Evolutionary conservation across 1,140 invertebrate genomes (phyloP), one percentile per base, ranked within the genome.

Genomic region (Anadara kagoshimensis): DNA sequence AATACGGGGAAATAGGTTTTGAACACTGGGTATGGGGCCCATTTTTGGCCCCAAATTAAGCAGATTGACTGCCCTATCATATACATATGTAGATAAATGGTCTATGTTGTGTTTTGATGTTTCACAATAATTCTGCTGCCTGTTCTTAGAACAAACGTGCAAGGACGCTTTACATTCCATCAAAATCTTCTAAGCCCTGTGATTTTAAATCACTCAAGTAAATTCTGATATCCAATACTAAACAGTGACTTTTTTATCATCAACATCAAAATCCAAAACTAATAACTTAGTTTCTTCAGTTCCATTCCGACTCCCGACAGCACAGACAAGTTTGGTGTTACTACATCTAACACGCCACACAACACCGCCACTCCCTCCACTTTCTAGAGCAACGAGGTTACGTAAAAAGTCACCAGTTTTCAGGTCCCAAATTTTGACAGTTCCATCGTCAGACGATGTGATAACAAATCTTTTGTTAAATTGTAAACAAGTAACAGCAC

Each of bases 281-380:
- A 99, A 92, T 11, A 99, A 92, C 90, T 99, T 99, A 0, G 98
- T 99, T 90, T 99, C 98, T 90, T 99, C 98, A 0, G 97, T 99
- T 26, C 97, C 97, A 86, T 99, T 99, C 14, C 98, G 92, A 80
- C 96, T 98, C 58, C 98, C 98, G 4, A 99, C 97, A 0, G 98
- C 98, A 91, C 98, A 99, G 49, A 99, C 97, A 54, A 99, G 92
- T 90, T 98, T 98, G 3, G 97, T 99, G 81, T 97, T 95, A 80
- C 95, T 98, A 44, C 97, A 96, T 57, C 95, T 91, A 62, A 99
- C 98, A 16, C 98, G 91, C 98, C 98, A 99, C 5, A 99, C 97
- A 41, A 99, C 98, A 41, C 98, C 98, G 1, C 98, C 98, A 76
- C 95, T 96, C 0, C 97, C 97, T n/a, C 97, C 96, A 78, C 96